A percentile compares a stretch with the other conserved stretches of the same genome.
These are phyloP conservation scores for Polypterus senegalus DNA, from an alignment of 2,113 vertebrate genomes.

Conservation along the genomic window DNA sequence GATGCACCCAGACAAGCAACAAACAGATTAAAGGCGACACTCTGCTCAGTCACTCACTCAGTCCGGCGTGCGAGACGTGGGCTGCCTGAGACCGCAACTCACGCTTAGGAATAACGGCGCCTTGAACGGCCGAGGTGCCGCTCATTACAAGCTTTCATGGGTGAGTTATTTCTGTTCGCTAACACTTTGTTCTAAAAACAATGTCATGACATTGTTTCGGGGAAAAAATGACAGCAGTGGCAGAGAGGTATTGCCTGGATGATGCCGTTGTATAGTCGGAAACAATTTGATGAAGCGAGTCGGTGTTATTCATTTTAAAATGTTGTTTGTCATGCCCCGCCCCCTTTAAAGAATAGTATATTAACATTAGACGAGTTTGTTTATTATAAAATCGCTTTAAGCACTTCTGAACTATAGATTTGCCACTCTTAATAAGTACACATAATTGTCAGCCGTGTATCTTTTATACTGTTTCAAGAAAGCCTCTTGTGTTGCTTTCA, in stretches of 20 bases:
- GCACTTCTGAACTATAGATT: too few species aligned
- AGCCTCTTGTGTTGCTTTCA: too few species aligned
- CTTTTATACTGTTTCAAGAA: too few species aligned
- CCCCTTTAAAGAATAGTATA: too few species aligned
- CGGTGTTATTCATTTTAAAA: too few species aligned
- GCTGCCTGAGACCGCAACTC: slow-evolving; percentile 19
- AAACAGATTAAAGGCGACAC: slow-evolving; percentile 1
- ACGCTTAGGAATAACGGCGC: slow-evolving; percentile 7
- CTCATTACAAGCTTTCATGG: slow-evolving; percentile 20
- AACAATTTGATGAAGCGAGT: too few species aligned
- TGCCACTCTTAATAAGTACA: too few species aligned
- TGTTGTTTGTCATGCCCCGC: too few species aligned
- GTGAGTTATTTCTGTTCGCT: slow-evolving; percentile 17
- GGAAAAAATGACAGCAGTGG: background rate
- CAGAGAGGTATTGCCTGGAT: background rate
- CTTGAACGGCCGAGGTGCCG: slow-evolving; percentile 16
- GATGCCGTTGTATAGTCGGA: too few species aligned
- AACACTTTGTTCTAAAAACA: slow-evolving; percentile 17
- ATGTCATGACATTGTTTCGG: slow-evolving; percentile 8
- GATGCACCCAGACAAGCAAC: slow-evolving; percentile 1
- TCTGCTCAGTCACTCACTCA: slow-evolving; percentile 12
- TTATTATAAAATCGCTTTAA: too few species aligned
- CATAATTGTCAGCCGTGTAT: too few species aligned
- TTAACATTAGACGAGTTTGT: too few species aligned
- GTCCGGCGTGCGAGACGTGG: background rate